These are phyloP conservation scores for Subacronicta megacephala DNA, from an alignment of 2,888 invertebrate genomes.

Conservation along the genomic window DNA sequence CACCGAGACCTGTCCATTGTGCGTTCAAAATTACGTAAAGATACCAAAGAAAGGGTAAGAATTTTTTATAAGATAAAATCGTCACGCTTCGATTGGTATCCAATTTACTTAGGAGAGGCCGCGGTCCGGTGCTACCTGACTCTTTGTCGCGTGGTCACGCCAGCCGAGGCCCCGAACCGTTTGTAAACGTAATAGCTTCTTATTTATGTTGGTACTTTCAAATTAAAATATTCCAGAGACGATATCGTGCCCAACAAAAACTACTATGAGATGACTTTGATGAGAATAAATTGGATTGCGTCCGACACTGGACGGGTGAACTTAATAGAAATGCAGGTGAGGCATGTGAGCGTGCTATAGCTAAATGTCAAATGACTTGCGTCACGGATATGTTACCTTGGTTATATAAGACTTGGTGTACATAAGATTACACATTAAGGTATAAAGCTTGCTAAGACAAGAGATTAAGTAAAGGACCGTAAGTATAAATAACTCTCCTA, in stretches of 20 bases:
- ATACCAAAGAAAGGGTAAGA: conserved; percentile 75
- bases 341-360: conserved; percentile 51
- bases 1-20: conserved; percentile 72
- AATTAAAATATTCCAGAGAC: conserved; percentile 78
- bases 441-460: conserved; percentile 30
- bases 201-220: conserved; percentile 79
- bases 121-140: conserved; percentile 71
- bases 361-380: conserved; percentile 52
- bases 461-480: conserved; percentile 30
- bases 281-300: conserved; percentile 74
- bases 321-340: conserved; percentile 47
- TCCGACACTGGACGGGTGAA: conserved; percentile 55
- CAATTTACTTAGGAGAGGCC: conserved; percentile 81
- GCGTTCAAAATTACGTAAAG: conserved; percentile 76
- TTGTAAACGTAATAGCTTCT: conserved; percentile 77
- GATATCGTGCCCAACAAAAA: conserved; percentile 68
- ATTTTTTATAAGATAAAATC: conserved; percentile 79
- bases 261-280: conserved; percentile 64
- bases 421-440: conserved; percentile 17
- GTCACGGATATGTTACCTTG: conserved; percentile 37
- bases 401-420: conserved; percentile 37
- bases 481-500: conserved; percentile 29
- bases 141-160: conserved; percentile 83
- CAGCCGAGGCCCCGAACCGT: conserved; percentile 61
- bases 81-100: conserved; percentile 83